Evolutionary conservation across 2,113 vertebrate species (phyloP), one percentile per base, ranked within the genome.

Genomic region (Chlamydotis undulata): DNA sequence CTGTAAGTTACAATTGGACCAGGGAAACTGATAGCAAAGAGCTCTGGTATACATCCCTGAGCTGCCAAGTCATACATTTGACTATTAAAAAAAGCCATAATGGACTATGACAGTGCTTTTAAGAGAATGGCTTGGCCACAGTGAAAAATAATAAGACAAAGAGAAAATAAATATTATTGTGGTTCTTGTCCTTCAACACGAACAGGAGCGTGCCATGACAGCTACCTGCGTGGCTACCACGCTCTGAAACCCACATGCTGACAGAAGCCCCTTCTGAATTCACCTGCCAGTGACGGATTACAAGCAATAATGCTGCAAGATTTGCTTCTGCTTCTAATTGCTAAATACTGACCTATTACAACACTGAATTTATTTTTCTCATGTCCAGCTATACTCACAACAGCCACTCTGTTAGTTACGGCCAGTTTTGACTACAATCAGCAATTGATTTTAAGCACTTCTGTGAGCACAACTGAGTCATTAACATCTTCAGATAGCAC

Each of bases 41-140:
- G 57, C 41, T 93, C 88, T 87, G 80, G 35, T 74, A 53, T 18
- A 87, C 64, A 57, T 43, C 33, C 50, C 61, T 75, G 19, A 57
- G 57, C 50, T 89, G 92, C 75, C 89, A 94, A 85, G 67, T 82
- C 81, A 74, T 79, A 85, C 19, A 70, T 79, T 77, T 31, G 82
- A 73, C 83, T 29, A 45, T 16, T 69, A 80, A 87, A 47, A 55
- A 85, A 85, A 55, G 7, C 39, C 19, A 19, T 87, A 74, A 87
- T 57, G 50, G 37, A 59, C 55, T 76, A 55, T 69, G 94, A 87
- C 81, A 91, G 67, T 47, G 63, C 92, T 92, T 93, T 95, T 80
- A 96, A 87, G 84, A 83, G 41, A 94, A 94, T 69, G 41, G 78
- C 74, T 90, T 93, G 70, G 87, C 59, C 75, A 82, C 19, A 61